Evolutionary conservation across 92 coral and sea anemone genomes (phyloP), one percentile per base, ranked within the genome.

Genomic region (Bergia puertoricense): DNA sequence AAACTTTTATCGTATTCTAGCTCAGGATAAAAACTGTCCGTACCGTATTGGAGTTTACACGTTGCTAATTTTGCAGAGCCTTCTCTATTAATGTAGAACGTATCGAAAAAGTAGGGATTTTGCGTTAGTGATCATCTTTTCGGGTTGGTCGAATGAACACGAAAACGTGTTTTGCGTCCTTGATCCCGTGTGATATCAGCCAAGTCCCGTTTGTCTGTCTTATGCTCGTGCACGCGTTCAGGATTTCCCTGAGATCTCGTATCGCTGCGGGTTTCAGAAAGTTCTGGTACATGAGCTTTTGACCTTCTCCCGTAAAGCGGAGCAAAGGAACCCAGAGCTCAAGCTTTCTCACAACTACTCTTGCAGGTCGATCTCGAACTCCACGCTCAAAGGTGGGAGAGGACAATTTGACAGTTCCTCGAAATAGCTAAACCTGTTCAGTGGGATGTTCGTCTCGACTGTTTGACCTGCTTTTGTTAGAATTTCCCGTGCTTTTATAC

Each of bases 311-410:
- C 7, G 69, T 81, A 14, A 81, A 56, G 0, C 36, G 5, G 2
- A 81, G 74, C 40, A 43, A 42, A 8, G 86, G 86, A 13, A 56
- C 74, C 86, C 74, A 50, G 68, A 81, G 73, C 73, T 81, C 73
- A 20, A 57, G 43, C 46, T 59, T 81, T 81, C 39, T 7, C 23
- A 81, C 86, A 81, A 81, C 73, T 9, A 81, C 42, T 50, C 42
- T 42, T 71, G 88, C 65, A 85, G 80, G 22, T 43, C 80, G 6
- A 43, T 68, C n/a, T 72, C 79, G 74, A 85, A 68, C 44, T 72
- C 44, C 2, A 81, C 74, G 11, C 57, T 66, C 75, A 59, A 56
- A 13, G 74, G 86, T 0, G 86, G 86, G 8, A 81, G 43, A 22
- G 56, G 73, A 4, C 38, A 14, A 71, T 22, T 20, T 8, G 18